These are phyloP conservation scores for Leptopilina myrica DNA, from an alignment of 2,888 invertebrate species.

Conservation along the genomic window DNA sequence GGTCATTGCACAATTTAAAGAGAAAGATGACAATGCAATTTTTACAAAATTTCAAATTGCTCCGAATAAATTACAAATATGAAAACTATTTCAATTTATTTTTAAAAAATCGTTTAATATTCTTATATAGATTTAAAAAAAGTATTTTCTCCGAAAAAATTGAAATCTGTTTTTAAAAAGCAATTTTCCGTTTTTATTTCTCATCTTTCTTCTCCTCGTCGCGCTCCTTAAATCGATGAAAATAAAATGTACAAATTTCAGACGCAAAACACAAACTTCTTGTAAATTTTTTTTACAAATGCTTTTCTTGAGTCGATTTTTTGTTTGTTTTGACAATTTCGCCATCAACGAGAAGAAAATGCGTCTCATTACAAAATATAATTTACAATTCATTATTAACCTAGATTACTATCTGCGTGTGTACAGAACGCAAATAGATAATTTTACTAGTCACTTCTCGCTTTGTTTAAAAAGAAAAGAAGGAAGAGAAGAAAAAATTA, in stretches of 20 bases:
- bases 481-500: not conserved
- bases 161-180: not conserved
- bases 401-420: conserved; percentile 23
- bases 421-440: conserved; percentile 31
- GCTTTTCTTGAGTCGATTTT: no score
- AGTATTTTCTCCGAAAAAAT: no score
- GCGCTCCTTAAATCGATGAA: conserved; percentile 14
- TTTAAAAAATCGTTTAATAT: no score
- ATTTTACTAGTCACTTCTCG: conserved; percentile 35
- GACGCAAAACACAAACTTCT: conserved; percentile 19
- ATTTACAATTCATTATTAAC: conserved; percentile 33
- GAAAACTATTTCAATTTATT: no score
- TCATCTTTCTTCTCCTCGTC: conserved; percentile 33
- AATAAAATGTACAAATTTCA: conserved; percentile 38
- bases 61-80: no score
- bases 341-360: conserved; percentile 32
- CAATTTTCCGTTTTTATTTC: conserved; percentile 1
- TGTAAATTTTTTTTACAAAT: not conserved
- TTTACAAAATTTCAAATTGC: not conserved
- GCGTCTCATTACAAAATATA: conserved; percentile 38
- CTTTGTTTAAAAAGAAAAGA: not conserved
- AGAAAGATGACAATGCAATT: conserved; percentile 34
- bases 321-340: not conserved
- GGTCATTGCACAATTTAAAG: conserved; percentile 48
- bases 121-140: no score